Evolutionary conservation across 2,888 invertebrate species (phyloP).

Genomic region (Ennomos quercinarius): DNA sequence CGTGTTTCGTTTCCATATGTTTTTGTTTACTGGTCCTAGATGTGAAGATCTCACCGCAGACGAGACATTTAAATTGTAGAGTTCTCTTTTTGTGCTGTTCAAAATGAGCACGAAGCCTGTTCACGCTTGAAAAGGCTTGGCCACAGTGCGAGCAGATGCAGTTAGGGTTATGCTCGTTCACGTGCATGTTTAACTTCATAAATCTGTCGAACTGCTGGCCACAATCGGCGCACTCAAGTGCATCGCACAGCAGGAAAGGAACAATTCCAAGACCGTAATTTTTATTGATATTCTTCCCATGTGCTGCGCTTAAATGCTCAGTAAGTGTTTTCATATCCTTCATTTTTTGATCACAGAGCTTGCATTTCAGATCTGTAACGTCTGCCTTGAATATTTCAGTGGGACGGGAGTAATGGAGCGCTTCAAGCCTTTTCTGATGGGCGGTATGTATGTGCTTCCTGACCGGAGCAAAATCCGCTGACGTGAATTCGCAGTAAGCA

Average conservation of each 20-base stretch:
- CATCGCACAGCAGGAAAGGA: slow-evolving; percentile 60
- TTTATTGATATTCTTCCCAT: slow-evolving; percentile 60
- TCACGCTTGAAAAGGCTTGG: slow-evolving; percentile 51
- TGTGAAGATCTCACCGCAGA: slow-evolving; percentile 63
- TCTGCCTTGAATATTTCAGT: slow-evolving; percentile 62
- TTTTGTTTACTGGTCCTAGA: slow-evolving; percentile 55
- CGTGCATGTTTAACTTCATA: slow-evolving; percentile 68
- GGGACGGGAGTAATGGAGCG: slow-evolving; percentile 20
- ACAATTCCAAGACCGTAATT: slow-evolving; percentile 64
- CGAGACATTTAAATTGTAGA: slow-evolving; percentile 59
- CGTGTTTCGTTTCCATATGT: slow-evolving; percentile 62
- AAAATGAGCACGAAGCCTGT: slow-evolving; percentile 16
- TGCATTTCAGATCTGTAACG: slow-evolving; percentile 64
- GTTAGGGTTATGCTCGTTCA: slow-evolving; percentile 73
- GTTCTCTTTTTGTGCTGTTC: slow-evolving; percentile 46
- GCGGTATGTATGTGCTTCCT: slow-evolving; percentile 54
- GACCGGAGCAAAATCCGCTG: slow-evolving; percentile 65
- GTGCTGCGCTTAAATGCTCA: slow-evolving; percentile 62
- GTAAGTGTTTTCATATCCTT: slow-evolving; percentile 57
- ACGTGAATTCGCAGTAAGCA: slow-evolving; percentile 65
- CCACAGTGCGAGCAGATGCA: slow-evolving; percentile 75
- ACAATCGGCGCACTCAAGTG: slow-evolving; percentile 64
- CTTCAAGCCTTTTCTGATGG: slow-evolving; percentile 61
- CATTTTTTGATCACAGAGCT: slow-evolving; percentile 56
- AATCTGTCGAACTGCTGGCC: slow-evolving; percentile 65